Base-by-base conservation (phyloP, 1,140 invertebrate species). In the Drosophila murphyi region DNA sequence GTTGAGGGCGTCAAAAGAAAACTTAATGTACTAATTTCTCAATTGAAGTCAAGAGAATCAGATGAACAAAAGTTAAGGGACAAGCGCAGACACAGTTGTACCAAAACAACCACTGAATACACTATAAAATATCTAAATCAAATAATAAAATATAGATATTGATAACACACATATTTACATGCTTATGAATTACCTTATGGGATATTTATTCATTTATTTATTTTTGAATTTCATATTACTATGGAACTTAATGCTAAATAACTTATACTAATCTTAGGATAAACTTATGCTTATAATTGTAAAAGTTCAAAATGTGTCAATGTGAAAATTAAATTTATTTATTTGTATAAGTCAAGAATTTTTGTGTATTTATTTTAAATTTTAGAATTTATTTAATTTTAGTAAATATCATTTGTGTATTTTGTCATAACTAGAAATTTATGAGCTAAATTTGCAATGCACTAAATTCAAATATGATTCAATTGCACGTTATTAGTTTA, bases 1-100 rank as follows among this genome's bases (percentile, higher is more conserved):
- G 82, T 79, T 71, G 63, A 76, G 68, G 83, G 79, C 83, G 76
- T 86, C 82, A 86, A 88, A 88, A 76, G 78, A 59, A 86, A 82
- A 82, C 70, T 86, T 82, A 82, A 82, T 78, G 79, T 67, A 87
- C 87, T 90, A 90, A 90, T 90, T 90, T 87, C 87, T 87, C 87
- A 87, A 90, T 90, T 72, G 78, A 80, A 80, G 57, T 63, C 71
- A 67, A 69, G 63, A 77, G 50, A 62, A 76, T 60, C 65, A 54
- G 47, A 62, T 72, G 20, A 10, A 57, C 43, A 61, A 39, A 31
- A 57, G 47, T 57, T 45, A 5, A 61, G 8, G 50, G 43, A 39
- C 64, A 47, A 56, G n/a, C 7, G 28, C 12, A 20, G 4, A 5
- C 32, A 43, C 1, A 28, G 57, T 20, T 20, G 20, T 20, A 43